Evolutionary conservation across 2,113 vertebrate species (phyloP).

Genomic region (Sminthopsis crassicaudata): DNA sequence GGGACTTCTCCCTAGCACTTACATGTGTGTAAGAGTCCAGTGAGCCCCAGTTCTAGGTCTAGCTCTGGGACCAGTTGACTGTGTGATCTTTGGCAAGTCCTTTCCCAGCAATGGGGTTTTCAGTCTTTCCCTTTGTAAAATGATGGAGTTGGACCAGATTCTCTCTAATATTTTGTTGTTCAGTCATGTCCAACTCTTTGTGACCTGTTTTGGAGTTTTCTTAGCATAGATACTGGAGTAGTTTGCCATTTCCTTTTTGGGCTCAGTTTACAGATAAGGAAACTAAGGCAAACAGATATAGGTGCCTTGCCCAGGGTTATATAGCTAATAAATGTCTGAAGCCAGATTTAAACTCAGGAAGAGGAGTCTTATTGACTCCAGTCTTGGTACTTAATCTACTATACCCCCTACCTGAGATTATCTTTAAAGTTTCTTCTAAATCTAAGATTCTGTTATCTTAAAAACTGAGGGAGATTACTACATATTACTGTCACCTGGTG

Average conservation of each 20-base stretch:
- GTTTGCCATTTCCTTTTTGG: background rate
- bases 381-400: background rate
- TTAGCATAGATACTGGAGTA: background rate
- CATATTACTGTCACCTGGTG: background rate
- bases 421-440: background rate
- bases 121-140: background rate
- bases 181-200: background rate
- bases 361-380: background rate
- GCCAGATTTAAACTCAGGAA: background rate
- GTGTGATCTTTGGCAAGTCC: background rate
- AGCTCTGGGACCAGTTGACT: background rate
- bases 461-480: background rate
- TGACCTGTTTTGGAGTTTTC: background rate
- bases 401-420: background rate
- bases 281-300: background rate
- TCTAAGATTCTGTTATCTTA: background rate
- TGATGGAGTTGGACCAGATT: background rate
- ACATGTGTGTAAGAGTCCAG: background rate
- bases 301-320: background rate
- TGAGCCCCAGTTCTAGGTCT: background rate
- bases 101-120: background rate
- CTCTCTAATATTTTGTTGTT: background rate
- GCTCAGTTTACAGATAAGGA: background rate
- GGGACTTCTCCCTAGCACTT: background rate
- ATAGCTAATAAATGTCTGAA: background rate